Conservation (phyloP, 2,888 invertebrate species). For the Pachymerium ferrugineum region DNA sequence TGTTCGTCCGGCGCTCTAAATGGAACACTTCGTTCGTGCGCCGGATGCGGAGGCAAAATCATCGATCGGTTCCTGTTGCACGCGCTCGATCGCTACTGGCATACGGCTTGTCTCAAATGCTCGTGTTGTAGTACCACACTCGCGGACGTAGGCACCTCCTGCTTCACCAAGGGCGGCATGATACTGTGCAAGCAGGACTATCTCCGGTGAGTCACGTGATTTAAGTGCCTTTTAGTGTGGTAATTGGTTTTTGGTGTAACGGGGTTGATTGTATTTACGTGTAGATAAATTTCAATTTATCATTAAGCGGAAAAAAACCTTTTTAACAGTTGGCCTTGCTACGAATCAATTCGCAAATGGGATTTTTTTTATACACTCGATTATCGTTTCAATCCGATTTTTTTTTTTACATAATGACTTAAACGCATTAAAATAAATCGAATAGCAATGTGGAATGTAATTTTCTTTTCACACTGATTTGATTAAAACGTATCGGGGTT, state of each 20-base stretch:
- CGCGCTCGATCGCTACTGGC: constrained; percentile 93
- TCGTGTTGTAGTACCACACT: constrained; percentile 81
- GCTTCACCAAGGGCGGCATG: constrained; percentile 88
- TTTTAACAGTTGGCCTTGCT: too few species aligned
- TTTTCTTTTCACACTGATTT: too few species aligned
- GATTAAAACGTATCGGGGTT: too few species aligned
- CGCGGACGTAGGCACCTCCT: constrained; percentile 84
- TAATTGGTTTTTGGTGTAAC: constrained; percentile 7
- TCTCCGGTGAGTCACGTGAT: constrained; percentile 65
- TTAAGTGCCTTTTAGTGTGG: neutral
- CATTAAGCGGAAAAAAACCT: neutral
- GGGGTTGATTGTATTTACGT: neutral
- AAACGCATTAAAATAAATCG: too few species aligned
- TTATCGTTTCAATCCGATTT: neutral
- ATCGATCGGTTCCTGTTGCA: constrained; percentile 84
- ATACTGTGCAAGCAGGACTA: constrained; percentile 94
- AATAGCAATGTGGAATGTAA: too few species aligned
- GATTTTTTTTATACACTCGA: neutral
- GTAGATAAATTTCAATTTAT: constrained; percentile 3
- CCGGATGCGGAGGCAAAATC: constrained; percentile 83
- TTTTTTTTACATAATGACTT: constrained; percentile 7
- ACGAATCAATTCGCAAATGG: neutral
- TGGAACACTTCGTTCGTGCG: constrained; percentile 56
- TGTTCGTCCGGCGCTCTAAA: constrained; percentile 10
- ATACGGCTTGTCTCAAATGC: constrained; percentile 91